Evolutionary conservation across 2,888 invertebrate species (phyloP).

Genomic region (Heliconius sara): DNA sequence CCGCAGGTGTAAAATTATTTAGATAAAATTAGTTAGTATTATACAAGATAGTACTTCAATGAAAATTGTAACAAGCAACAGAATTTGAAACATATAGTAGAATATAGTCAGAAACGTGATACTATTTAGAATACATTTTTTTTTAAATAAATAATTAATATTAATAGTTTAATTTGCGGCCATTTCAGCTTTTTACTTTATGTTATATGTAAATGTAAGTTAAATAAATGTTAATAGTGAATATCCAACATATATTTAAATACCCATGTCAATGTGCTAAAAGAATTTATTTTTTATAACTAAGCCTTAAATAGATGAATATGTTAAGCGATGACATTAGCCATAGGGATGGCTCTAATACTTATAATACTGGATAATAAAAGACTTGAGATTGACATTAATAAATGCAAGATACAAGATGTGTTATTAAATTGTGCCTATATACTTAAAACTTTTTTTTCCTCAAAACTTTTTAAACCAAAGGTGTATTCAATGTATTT

Average conservation of each 20-base stretch:
- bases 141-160: background rate
- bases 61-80: constrained; percentile 2
- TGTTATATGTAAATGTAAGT: background rate
- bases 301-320: constrained; percentile 10
- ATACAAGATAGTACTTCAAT: constrained; percentile 7
- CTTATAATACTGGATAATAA: constrained; percentile 16
- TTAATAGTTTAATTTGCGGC: constrained; percentile 6
- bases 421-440: constrained; percentile 18
- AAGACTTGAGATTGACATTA: constrained; percentile 20
- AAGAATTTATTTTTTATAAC: constrained; percentile 16
- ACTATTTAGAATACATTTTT: constrained; percentile 20
- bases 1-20: constrained; percentile 41
- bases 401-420: constrained; percentile 9
- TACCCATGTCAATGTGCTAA: background rate
- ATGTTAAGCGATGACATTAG: constrained; percentile 25
- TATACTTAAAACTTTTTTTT: constrained; percentile 19
- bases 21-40: constrained; percentile 5
- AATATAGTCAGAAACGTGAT: constrained; percentile 23
- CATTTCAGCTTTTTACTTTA: constrained; percentile 14
- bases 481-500: constrained; percentile 9
- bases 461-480: background rate
- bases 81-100: constrained; percentile 17
- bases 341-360: constrained; percentile 17
- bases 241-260: background rate
- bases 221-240: constrained; percentile 9